Conservation (phyloP, 2,888 invertebrate species). For the Drosophila barbarae region DNA sequence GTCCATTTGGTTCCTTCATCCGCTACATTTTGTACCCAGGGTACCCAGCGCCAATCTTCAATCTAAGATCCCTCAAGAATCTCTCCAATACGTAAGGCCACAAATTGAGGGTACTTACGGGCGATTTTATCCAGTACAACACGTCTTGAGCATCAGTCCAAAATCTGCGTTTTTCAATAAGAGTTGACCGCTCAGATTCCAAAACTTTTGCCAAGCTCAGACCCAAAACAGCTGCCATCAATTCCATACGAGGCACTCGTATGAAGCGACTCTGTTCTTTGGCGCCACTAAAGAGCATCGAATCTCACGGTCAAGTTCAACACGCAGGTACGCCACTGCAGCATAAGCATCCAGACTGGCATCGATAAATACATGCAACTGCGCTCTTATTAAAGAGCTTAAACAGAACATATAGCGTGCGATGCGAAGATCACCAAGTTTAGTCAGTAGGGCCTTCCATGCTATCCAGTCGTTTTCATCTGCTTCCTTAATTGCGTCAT, state of each 20-base stretch:
- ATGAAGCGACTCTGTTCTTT: constrained; percentile 1
- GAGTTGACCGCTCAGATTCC: neutral
- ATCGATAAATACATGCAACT: neutral
- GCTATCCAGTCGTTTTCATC: neutral
- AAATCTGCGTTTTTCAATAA: neutral
- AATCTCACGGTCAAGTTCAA: neutral
- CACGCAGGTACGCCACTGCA: neutral
- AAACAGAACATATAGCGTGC: neutral
- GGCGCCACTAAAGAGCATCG: constrained; percentile 3
- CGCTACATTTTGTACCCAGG: neutral
- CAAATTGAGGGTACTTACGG: neutral
- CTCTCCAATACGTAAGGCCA: neutral
- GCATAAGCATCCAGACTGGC: neutral
- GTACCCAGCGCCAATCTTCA: neutral
- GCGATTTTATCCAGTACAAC: neutral
- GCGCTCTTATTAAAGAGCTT: neutral
- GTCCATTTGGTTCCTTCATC: neutral
- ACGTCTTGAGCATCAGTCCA: neutral
- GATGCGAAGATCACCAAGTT: neutral
- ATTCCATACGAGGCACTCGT: constrained; percentile 1
- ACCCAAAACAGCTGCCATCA: neutral
- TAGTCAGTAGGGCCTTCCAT: neutral
- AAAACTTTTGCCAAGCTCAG: neutral
- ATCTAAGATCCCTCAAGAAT: neutral
- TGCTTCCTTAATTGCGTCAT: neutral